Evolutionary conservation across 2,888 invertebrate genomes (phyloP).

Genomic region (Caenorhabditis macrosperma): DNA sequence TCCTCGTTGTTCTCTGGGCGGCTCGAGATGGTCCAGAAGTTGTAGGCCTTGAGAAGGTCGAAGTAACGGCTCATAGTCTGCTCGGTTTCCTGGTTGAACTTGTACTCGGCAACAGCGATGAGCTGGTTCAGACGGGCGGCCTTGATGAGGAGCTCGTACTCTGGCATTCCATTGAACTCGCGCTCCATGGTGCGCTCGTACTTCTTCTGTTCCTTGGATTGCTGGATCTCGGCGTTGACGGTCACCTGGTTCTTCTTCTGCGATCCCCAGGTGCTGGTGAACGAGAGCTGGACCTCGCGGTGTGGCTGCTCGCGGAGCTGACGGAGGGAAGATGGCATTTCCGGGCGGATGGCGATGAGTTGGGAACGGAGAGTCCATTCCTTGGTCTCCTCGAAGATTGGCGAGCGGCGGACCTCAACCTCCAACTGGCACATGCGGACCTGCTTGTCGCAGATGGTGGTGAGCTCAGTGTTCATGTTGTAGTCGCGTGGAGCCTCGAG

Average conservation of each 20-base stretch:
- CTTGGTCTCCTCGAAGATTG: slow-evolving; percentile 53
- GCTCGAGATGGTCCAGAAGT: slow-evolving; percentile 64
- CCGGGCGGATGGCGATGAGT: slow-evolving; percentile 65
- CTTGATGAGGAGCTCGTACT: slow-evolving; percentile 61
- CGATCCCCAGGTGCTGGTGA: slow-evolving; percentile 64
- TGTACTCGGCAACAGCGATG: slow-evolving; percentile 68
- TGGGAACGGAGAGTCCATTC: slow-evolving; percentile 72
- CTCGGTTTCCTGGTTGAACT: slow-evolving; percentile 61
- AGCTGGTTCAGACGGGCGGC: slow-evolving; percentile 65
- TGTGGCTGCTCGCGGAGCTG: slow-evolving; percentile 66
- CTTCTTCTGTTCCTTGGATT: slow-evolving; percentile 60
- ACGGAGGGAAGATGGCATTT: slow-evolving; percentile 61
- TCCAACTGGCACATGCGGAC: slow-evolving; percentile 55
- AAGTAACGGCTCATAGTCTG: slow-evolving; percentile 57
- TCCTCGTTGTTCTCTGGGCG: slow-evolving; percentile 48
- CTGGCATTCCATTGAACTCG: slow-evolving; percentile 51
- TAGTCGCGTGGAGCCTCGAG: slow-evolving; percentile 50
- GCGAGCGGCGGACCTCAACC: slow-evolving; percentile 50
- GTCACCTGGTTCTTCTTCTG: slow-evolving; percentile 63
- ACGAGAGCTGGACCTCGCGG: slow-evolving; percentile 62
- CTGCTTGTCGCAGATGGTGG: slow-evolving; percentile 58
- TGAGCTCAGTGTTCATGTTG: slow-evolving; percentile 48
- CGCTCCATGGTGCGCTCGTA: slow-evolving; percentile 47
- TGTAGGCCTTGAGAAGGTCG: slow-evolving; percentile 70
- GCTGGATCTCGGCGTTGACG: slow-evolving; percentile 59